These are phyloP conservation scores for Thymelicus acteon DNA, from an alignment of 2,888 invertebrate species.

Conservation along the genomic window DNA sequence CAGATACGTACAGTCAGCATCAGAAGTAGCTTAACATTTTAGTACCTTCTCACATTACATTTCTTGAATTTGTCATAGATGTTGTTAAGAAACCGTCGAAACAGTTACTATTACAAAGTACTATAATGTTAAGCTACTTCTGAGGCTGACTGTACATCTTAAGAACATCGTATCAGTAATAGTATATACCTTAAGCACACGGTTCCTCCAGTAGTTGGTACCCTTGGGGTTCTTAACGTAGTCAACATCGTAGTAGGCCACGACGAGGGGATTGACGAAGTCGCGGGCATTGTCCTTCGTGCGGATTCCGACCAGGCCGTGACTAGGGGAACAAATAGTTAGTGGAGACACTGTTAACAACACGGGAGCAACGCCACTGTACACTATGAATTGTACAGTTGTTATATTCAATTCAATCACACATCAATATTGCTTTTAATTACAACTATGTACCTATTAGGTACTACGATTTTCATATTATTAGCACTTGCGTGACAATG, in stretches of 20 bases:
- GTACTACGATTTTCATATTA: too few relatives aligned
- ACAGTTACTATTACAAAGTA: too few relatives aligned
- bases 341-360: not conserved
- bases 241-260: constrained; percentile 97
- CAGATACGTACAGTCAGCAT: too few relatives aligned
- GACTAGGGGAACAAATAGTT: constrained; percentile 75
- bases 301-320: constrained; percentile 96
- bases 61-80: too few relatives aligned
- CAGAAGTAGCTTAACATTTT: too few relatives aligned
- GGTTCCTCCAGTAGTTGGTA: constrained; percentile 99
- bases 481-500: too few relatives aligned
- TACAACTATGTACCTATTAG: too few relatives aligned
- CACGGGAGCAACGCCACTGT: too few relatives aligned
- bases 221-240: constrained; percentile 98
- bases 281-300: constrained; percentile 93
- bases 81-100: too few relatives aligned
- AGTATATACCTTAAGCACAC: constrained; percentile 91
- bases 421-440: not conserved
- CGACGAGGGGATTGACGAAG: constrained; percentile 94
- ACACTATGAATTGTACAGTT: too few relatives aligned
- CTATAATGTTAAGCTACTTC: too few relatives aligned
- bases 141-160: not conserved
- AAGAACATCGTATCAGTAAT: not conserved
- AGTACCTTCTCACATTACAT: too few relatives aligned
- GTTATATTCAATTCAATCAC: not conserved